phyloP scores from a whole-genome alignment of 2,113 vertebrate genomes.

The Scatophagus argus region DNA sequence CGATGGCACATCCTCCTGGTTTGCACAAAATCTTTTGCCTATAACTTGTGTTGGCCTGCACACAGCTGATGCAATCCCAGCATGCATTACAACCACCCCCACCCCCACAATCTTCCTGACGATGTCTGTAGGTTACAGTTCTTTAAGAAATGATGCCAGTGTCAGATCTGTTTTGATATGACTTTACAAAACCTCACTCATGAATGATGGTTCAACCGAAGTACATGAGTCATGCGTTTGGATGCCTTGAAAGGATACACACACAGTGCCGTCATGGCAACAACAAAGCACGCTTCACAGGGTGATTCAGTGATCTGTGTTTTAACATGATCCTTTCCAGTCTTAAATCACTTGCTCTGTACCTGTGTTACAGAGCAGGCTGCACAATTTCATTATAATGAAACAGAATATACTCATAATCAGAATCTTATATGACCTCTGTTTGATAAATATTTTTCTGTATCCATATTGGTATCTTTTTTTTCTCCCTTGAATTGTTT shows the following conservation, averaged over 20 bases:
- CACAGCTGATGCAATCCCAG: conserved; percentile 10
- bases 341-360: neutral
- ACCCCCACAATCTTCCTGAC: neutral
- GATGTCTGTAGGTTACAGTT: neutral
- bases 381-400: neutral
- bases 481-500: neutral
- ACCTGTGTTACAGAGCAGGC: neutral
- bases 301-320: conserved; percentile 48
- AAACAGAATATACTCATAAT: conserved; percentile 7
- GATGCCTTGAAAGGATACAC: conserved; percentile 1
- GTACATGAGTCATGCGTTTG: conserved; percentile 9
- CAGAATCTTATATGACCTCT: neutral
- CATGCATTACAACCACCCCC: neutral
- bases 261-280: conserved; percentile 29
- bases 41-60: conserved; percentile 42
- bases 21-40: conserved; percentile 1
- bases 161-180: conserved; percentile 16
- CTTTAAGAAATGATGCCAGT: neutral
- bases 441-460: neutral
- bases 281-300: neutral
- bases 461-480: neutral
- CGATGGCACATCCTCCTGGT: neutral
- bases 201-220: neutral
- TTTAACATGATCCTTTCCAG: conserved; percentile 23
- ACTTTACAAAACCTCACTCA: neutral